phyloP scores from a whole-genome alignment of 2,888 invertebrate species.

The Sericinus montela region DNA sequence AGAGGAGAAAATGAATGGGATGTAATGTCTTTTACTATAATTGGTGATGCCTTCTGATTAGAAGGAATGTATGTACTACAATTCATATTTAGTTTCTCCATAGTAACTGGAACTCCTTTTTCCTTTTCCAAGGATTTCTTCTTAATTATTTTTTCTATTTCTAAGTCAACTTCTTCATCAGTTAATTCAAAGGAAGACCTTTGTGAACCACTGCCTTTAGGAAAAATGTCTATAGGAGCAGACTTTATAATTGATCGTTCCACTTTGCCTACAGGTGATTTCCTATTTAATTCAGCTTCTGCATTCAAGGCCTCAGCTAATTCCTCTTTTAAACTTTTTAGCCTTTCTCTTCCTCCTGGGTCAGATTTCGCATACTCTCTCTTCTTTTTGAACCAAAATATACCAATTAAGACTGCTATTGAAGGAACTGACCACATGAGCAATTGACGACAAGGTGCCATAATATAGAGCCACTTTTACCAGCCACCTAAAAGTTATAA shows the following conservation, averaged over 20 bases:
- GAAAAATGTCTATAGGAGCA: slow-evolving; percentile 83
- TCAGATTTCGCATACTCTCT: slow-evolving; percentile 86
- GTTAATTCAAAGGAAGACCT: slow-evolving; percentile 79
- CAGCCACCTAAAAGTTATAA: slow-evolving; percentile 68
- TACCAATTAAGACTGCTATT: slow-evolving; percentile 87
- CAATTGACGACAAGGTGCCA: slow-evolving; percentile 88
- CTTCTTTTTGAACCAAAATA: slow-evolving; percentile 91
- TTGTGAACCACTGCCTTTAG: slow-evolving; percentile 71
- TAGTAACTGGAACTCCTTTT: slow-evolving; percentile 44
- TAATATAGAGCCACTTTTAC: slow-evolving; percentile 86
- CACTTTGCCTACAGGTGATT: slow-evolving; percentile 65
- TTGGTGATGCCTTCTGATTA: slow-evolving; percentile 31
- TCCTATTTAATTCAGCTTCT: slow-evolving; percentile 56
- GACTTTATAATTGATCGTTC: slow-evolving; percentile 78
- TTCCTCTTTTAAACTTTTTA: slow-evolving; percentile 70
- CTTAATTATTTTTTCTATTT: slow-evolving; percentile 82
- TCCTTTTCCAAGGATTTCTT: slow-evolving; percentile 75
- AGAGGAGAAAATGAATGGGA: slow-evolving; percentile 39
- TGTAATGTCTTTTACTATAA: slow-evolving; percentile 38
- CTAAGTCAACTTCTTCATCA: slow-evolving; percentile 83
- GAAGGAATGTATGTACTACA: slow-evolving; percentile 7
- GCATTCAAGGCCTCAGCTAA: slow-evolving; percentile 67
- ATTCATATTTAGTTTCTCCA: slow-evolving; percentile 8
- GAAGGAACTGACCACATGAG: slow-evolving; percentile 89
- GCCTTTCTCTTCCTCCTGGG: slow-evolving; percentile 82